A percentile compares a stretch with the other conserved stretches of the same genome.
Conservation (phyloP, 2,113 vertebrate species). For the Sitta europaea region DNA sequence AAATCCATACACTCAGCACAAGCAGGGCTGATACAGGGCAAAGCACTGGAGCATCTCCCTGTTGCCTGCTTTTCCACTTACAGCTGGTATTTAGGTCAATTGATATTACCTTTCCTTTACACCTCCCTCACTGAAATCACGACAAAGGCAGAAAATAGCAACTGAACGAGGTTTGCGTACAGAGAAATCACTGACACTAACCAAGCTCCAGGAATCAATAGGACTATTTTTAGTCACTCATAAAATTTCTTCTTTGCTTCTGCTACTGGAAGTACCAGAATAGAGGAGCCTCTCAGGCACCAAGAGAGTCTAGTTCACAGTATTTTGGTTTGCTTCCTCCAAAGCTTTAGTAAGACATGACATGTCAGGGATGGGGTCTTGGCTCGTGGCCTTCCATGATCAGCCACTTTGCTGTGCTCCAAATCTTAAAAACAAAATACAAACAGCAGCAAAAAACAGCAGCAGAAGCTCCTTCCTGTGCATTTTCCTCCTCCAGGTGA, state of each 20-base stretch:
- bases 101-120: background rate
- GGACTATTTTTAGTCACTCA: background rate
- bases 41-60: background rate
- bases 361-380: background rate
- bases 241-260: background rate
- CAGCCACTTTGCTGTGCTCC: background rate
- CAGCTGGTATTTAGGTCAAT: background rate
- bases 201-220: background rate
- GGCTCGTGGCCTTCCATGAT: accelerated
- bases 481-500: background rate
- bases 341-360: background rate
- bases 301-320: background rate
- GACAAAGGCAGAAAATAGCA: background rate
- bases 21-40: background rate
- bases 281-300: background rate
- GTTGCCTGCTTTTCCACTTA: background rate
- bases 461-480: background rate
- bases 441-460: background rate
- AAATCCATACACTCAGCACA: background rate
- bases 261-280: background rate
- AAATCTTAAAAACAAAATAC: background rate
- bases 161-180: background rate
- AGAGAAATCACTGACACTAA: background rate
- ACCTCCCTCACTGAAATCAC: background rate
- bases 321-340: background rate